Conservation (phyloP, 2,113 vertebrate genomes). For the Opisthocomus hoazin region DNA sequence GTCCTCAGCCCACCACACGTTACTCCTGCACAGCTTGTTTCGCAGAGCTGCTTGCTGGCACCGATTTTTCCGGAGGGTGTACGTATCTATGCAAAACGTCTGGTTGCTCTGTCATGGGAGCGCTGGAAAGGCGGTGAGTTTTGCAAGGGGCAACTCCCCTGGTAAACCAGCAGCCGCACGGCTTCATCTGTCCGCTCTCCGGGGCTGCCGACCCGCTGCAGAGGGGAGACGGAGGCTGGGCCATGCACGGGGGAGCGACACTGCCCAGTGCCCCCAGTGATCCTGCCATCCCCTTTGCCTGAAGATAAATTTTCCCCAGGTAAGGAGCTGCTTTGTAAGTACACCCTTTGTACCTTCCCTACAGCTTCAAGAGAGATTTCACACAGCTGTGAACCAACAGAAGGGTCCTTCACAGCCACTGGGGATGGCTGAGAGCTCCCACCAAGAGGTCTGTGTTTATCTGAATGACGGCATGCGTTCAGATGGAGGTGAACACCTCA, state of each 20-base stretch:
- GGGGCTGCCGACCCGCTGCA: neutral
- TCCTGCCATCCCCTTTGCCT: neutral
- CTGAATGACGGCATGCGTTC: rapidly evolving
- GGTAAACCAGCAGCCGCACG: neutral
- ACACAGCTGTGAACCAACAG: neutral
- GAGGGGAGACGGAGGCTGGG: neutral
- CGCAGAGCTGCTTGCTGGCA: neutral
- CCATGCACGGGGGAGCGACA: rapidly evolving
- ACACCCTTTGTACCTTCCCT: neutral
- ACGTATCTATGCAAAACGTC: neutral
- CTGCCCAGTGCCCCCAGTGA: neutral
- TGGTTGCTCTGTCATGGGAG: neutral
- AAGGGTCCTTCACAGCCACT: neutral
- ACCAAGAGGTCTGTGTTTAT: neutral
- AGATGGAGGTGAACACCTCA: neutral
- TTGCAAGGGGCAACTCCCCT: neutral
- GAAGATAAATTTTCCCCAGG: neutral
- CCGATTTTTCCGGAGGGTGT: neutral
- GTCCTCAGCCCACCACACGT: neutral
- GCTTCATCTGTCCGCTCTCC: neutral
- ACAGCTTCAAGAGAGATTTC: neutral
- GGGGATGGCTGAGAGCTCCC: neutral
- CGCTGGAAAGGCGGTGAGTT: neutral
- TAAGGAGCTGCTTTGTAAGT: neutral
- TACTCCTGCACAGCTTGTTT: neutral